Percentiles rank a stretch among this genome's conserved stretches.
Evolutionary conservation across 2,113 vertebrate species (phyloP).

Genomic region (Pachycephala philippinensis): DNA sequence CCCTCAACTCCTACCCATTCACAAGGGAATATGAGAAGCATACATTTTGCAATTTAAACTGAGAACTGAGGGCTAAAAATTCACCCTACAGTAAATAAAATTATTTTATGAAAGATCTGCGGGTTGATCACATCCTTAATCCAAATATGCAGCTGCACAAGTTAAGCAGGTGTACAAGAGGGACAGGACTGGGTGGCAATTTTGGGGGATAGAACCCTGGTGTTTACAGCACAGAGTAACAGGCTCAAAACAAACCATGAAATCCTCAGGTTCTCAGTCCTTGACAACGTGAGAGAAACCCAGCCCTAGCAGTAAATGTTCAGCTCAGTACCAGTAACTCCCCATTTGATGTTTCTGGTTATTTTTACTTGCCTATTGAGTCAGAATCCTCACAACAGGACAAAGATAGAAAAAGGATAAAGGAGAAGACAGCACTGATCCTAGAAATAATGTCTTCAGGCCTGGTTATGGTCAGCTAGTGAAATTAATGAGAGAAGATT

Average conservation of each 20-base stretch:
- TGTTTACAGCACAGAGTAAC: not conserved
- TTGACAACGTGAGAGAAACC: not conserved
- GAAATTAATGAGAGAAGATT: not conserved
- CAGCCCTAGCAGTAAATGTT: not conserved
- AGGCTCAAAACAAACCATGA: not conserved
- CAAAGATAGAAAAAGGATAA: not conserved
- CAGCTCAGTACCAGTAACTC: not conserved
- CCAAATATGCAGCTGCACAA: not conserved
- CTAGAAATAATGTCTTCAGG: not conserved
- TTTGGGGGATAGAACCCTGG: not conserved
- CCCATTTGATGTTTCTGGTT: not conserved
- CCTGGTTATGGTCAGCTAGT: not conserved
- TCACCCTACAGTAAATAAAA: not conserved
- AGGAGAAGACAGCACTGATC: not conserved
- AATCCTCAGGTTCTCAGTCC: not conserved
- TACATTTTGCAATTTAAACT: not conserved
- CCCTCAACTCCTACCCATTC: conserved; percentile 17
- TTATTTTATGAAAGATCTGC: not conserved
- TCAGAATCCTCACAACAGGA: not conserved
- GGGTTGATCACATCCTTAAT: not conserved
- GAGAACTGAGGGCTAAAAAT: not conserved
- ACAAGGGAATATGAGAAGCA: not conserved
- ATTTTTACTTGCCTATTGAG: not conserved
- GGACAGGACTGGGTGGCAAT: not conserved
- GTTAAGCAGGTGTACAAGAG: not conserved